phyloP scores from a whole-genome alignment of 2,113 vertebrate species.

The Festucalex cinctus region DNA sequence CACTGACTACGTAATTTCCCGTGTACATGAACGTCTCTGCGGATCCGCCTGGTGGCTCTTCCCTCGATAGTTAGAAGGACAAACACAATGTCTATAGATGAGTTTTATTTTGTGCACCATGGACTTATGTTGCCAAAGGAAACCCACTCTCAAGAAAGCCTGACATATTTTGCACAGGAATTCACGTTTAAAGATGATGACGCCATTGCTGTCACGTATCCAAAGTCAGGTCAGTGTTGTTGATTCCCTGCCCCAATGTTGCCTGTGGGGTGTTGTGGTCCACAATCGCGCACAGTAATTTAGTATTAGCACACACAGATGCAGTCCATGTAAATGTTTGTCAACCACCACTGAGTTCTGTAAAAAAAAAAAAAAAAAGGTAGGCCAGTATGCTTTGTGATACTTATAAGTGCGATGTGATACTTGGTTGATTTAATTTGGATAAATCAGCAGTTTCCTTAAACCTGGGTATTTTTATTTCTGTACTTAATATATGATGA shows the following conservation, averaged over 20 bases:
- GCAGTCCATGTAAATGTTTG: not conserved
- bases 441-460: not conserved
- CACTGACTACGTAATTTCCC: no score
- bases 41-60: not conserved
- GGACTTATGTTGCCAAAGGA: constrained; percentile 40
- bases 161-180: constrained; percentile 44
- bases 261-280: not conserved
- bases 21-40: not conserved
- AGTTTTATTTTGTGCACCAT: constrained; percentile 1
- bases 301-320: not conserved
- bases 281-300: not conserved
- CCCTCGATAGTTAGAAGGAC: not conserved
- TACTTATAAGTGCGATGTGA: not conserved
- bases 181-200: constrained; percentile 57
- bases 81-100: constrained; percentile 5
- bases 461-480: not conserved
- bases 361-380: no score
- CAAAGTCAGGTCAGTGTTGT: constrained; percentile 51
- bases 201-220: constrained; percentile 53
- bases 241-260: not conserved
- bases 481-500: not conserved
- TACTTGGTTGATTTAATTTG: not conserved
- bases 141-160: constrained; percentile 48
- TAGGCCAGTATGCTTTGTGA: not conserved
- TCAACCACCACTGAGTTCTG: not conserved